Evolutionary conservation across 2,888 invertebrate species (phyloP).

Genomic region (Cataglyphis livida): DNA sequence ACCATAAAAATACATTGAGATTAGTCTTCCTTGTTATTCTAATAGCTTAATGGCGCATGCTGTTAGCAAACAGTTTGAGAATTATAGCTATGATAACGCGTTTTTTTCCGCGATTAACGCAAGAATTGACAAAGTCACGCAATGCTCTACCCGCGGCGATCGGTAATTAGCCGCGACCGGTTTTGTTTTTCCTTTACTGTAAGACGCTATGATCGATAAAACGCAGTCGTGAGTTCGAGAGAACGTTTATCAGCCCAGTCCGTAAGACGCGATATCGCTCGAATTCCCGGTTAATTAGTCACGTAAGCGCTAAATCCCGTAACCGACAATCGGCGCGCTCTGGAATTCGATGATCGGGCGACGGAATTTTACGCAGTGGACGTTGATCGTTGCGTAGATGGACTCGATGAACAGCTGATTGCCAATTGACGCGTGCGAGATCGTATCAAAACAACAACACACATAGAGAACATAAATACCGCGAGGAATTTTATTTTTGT

Average conservation of each 20-base stretch:
- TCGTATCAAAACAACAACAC: background rate
- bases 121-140: conserved; percentile 55
- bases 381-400: conserved; percentile 9
- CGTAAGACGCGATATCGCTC: conserved; percentile 69
- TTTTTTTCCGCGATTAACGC: conserved; percentile 42
- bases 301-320: conserved; percentile 70
- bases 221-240: conserved; percentile 39
- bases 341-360: conserved; percentile 68
- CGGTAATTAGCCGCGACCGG: conserved; percentile 34
- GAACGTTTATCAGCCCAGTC: conserved; percentile 61
- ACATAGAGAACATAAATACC: background rate
- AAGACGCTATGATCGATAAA: conserved; percentile 66
- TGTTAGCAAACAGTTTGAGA: background rate
- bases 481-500: background rate
- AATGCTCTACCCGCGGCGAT: conserved; percentile 28
- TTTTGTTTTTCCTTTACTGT: conserved; percentile 19
- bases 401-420: background rate
- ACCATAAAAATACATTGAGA: background rate
- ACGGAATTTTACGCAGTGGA: conserved; percentile 54
- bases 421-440: background rate
- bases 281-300: conserved; percentile 74
- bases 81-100: background rate
- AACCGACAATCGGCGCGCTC: conserved; percentile 62
- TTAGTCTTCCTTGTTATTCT: background rate
- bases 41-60: background rate